Percentiles rank a stretch among this genome's conserved stretches.
phyloP scores from a whole-genome alignment of 2,113 vertebrate species.

The Fregetta grallaria region DNA sequence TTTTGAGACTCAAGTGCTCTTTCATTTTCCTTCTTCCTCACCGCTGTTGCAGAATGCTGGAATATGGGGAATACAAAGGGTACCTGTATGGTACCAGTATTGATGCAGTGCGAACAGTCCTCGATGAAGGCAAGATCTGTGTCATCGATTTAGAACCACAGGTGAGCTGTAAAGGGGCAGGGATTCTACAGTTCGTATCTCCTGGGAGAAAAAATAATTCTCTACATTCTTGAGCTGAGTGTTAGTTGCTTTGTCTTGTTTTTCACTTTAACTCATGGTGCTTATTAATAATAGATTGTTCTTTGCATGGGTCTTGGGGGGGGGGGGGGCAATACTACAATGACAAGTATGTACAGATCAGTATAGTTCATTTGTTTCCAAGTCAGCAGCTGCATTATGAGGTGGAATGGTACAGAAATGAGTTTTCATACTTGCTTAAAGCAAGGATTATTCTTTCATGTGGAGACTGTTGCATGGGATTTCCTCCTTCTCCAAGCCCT shows the following conservation, averaged over 20 bases:
- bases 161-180: constrained; percentile 67
- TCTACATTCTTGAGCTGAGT: neutral
- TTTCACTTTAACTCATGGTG: neutral
- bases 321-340: neutral
- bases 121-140: constrained; percentile 86
- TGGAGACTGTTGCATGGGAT: neutral
- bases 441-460: neutral
- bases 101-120: constrained; percentile 81
- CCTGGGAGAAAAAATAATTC: neutral
- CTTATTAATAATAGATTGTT: neutral
- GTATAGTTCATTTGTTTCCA: neutral
- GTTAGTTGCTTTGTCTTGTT: neutral
- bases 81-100: constrained; percentile 90
- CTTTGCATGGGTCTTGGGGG: neutral
- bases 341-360: neutral
- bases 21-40: neutral
- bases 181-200: neutral
- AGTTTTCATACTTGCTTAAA: neutral
- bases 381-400: neutral
- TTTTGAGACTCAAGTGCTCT: neutral
- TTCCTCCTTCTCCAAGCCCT: neutral
- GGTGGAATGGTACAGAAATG: neutral
- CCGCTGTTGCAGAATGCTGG: constrained; percentile 82
- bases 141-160: constrained; percentile 90
- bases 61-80: constrained; percentile 89